phyloP scores from a whole-genome alignment of 2,888 invertebrate genomes.

The Petrolisthes manimaculis region DNA sequence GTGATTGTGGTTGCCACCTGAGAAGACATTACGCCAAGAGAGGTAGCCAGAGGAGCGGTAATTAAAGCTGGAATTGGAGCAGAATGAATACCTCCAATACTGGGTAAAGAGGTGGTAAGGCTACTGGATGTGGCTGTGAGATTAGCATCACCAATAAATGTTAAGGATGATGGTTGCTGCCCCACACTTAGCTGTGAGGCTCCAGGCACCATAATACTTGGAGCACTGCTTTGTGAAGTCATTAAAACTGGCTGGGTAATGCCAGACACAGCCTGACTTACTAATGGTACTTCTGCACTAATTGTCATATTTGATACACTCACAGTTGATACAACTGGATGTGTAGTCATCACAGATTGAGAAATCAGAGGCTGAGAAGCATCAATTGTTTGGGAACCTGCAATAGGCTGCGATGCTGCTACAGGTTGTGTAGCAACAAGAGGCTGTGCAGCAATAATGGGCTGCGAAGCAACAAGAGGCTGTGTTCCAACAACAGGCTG shows the following conservation, averaged over 20 bases:
- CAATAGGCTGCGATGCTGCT: conserved; percentile 24
- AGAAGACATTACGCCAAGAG: conserved; percentile 25
- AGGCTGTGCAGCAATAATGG: conserved; percentile 12
- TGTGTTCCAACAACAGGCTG: conserved; percentile 41
- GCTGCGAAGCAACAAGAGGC: conserved; percentile 30
- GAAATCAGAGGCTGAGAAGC: conserved; percentile 28
- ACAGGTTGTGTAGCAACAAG: conserved; percentile 24
- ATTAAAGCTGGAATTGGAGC: conserved; percentile 25
- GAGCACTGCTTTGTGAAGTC: conserved; percentile 14
- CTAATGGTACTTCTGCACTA: conserved; percentile 1
- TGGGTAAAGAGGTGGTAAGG: conserved; percentile 1
- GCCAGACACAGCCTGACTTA: conserved; percentile 9
- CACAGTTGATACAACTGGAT: conserved; percentile 20
- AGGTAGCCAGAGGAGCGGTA: conserved; percentile 22
- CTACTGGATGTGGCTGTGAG: conserved; percentile 1
- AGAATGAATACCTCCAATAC: conserved; percentile 19
- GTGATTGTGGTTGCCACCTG: conserved; percentile 26
- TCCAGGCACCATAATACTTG: conserved; percentile 12
- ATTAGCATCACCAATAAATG: conserved; percentile 14
- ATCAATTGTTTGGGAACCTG: conserved; percentile 8
- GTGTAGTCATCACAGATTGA: conserved; percentile 31
- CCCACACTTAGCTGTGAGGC: conserved; percentile 13
- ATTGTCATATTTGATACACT: background rate
- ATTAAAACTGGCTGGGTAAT: conserved; percentile 7
- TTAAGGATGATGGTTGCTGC: conserved; percentile 13